Evolutionary conservation across 2,888 invertebrate genomes (phyloP).

Genomic region (Andrena fulva): DNA sequence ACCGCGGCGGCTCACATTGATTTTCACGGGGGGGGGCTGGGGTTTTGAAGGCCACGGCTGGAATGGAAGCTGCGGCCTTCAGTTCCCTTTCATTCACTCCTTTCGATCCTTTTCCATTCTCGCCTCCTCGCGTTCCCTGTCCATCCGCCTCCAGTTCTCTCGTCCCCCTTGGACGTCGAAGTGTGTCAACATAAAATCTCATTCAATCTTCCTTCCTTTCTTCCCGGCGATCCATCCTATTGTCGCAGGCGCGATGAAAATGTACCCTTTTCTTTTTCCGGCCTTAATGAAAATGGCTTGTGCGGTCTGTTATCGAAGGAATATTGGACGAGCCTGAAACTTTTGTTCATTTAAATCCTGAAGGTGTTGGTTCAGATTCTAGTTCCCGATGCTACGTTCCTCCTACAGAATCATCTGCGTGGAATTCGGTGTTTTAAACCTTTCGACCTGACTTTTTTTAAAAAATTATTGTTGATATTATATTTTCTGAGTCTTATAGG

Average conservation of each 20-base stretch:
- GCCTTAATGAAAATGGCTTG: conserved; percentile 20
- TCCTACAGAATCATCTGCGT: background rate
- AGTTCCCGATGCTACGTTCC: background rate
- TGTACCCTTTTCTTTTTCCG: conserved; percentile 4
- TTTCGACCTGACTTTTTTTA: too few relatives aligned
- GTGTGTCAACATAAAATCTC: conserved; percentile 57
- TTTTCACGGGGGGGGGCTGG: conserved; percentile 68
- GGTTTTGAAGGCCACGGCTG: conserved; percentile 75
- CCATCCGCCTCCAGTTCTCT: background rate
- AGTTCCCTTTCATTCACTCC: conserved; percentile 71
- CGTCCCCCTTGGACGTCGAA: background rate
- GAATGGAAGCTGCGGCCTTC: conserved; percentile 74
- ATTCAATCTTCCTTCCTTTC: conserved; percentile 39
- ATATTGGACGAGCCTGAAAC: background rate
- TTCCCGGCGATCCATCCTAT: conserved; percentile 14
- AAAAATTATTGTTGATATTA: too few relatives aligned
- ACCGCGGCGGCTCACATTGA: conserved; percentile 77
- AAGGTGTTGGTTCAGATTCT: background rate
- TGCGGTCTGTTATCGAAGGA: background rate
- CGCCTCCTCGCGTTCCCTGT: background rate
- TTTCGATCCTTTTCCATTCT: conserved; percentile 52
- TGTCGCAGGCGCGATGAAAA: conserved; percentile 8
- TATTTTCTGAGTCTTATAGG: too few relatives aligned
- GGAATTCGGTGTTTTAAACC: too few relatives aligned
- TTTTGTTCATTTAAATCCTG: background rate